Evolutionary conservation across 2,888 invertebrate species (phyloP), one percentile per base, ranked within the genome.

Genomic region (Odontomyia ornata): DNA sequence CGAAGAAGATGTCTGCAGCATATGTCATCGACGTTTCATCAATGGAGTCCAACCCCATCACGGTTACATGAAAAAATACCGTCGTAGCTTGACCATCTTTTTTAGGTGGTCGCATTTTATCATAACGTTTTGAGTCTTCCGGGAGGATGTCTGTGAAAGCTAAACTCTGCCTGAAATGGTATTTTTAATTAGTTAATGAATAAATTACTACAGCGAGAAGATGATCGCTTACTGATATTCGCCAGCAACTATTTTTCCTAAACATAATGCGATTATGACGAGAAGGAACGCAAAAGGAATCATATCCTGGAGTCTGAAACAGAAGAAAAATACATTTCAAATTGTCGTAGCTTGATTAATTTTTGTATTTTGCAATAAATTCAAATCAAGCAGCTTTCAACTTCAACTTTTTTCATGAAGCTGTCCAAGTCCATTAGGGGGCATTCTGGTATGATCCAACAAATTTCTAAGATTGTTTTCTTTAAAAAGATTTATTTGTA

Each of bases 1-100:
- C 95, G 85, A 96, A 96, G 87, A 96, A 96, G 84, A 96, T 95
- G 83, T 96, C 96, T 0, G 96, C 95, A 0, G 95, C 95, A 82
- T 95, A 96, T 0, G 96, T 96, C 97, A 98, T 98, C 3, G 96
- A 96, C 82, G 94, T 96, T 86, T 97, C 97, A 84, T 97, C 97
- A 80, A 98, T 97, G 52, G 97, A 97, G 87, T 97, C 97, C 80
- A 97, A 88, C 0, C 97, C 97, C 95, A 97, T 96, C 52, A 96
- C 96, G 0, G 96, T 96, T 46, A 96, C 96, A 84, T 96, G 96
- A 87, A 96, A 96, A 85, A 93, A 93, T 36, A 97, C 96, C 7
- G 91, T 92, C 0, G 96, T 96, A 0, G 96, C 93, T 83, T 93
- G 92, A 18, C 95, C 95, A 83, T 95, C 94, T 85, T 93, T 93